Evolutionary conservation across 2,888 invertebrate species (phyloP), one percentile per base, ranked within the genome.

Genomic region (Andrena fulva): DNA sequence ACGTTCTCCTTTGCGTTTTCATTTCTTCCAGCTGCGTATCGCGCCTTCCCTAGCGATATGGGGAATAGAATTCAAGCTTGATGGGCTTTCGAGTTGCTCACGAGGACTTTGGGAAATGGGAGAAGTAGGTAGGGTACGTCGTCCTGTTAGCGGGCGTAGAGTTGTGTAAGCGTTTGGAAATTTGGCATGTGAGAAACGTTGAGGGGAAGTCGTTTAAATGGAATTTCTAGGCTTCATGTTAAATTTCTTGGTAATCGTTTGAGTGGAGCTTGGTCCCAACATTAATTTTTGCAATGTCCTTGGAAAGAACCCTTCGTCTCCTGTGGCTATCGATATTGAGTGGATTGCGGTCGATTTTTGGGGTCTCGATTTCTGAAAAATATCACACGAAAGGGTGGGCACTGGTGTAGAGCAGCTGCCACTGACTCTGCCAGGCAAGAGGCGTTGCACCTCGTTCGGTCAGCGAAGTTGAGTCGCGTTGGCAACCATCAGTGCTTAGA

Each of bases 1-100:
- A 66, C 78, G 75, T 70, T 68, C 56, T 69, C 27, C 50, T 66
- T 69, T 70, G 76, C 48, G 66, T 66, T 62, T 67, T 35, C 67
- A 33, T 59, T 68, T 52, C 75, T 31, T 77, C 54, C 2, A 52
- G 12, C 16, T 29, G 31, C 50, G 35, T 54, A 16, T 50, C 20
- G 56, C 52, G 27, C 2, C 12, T 59, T 42, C 68, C 42, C 62
- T 29, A 1, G 2, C 5, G 31, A 66, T 3, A 12, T 56, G 20
- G 27, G 10, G 8, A 56, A 24, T 56, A 10, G 10, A 24, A 56
- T 24, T 7, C 20, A 4, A 8, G 56, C 10, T 12, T 56, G 10
- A 10, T 54, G 54, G 54, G 12, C 24, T 20, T 10, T 24, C 4
- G 27, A 27, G 24, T 56, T 16, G 27, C 24, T 4, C 56, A 0